phyloP scores from a whole-genome alignment of 2,797 vertebrate species.

The Triplophysa yarkandensis region DNA sequence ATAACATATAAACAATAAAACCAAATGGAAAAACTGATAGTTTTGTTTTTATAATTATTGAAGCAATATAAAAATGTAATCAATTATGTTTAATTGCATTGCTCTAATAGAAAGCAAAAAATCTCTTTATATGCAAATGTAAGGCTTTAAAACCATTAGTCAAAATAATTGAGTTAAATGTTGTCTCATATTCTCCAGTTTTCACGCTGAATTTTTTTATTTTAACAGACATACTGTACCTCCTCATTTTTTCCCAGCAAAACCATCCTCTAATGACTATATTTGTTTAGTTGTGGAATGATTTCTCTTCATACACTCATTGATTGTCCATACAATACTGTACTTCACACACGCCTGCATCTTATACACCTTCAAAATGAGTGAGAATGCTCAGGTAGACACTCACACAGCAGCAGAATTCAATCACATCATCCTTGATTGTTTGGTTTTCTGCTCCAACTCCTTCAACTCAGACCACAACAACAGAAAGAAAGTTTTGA shows the following conservation, averaged over 20 bases:
- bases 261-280: background rate
- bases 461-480: constrained; percentile 21
- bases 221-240: background rate
- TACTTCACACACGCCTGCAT: background rate
- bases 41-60: too few species aligned
- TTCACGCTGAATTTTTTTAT: background rate
- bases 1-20: too few species aligned
- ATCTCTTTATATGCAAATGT: too few species aligned
- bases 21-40: too few species aligned
- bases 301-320: background rate
- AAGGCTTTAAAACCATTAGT: background rate
- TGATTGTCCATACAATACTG: constrained; percentile 1
- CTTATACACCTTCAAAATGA: constrained; percentile 8
- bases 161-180: background rate
- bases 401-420: constrained; percentile 25
- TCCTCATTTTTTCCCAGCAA: background rate
- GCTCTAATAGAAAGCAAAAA: too few species aligned
- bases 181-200: background rate
- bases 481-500: background rate
- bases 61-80: too few species aligned
- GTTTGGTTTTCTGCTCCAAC: constrained; percentile 40
- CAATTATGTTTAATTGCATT: too few species aligned
- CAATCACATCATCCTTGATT: constrained; percentile 46
- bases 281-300: background rate
- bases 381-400: background rate